Conservation (phyloP, 1,140 invertebrate genomes). For the Archegozetes longisetosus region DNA sequence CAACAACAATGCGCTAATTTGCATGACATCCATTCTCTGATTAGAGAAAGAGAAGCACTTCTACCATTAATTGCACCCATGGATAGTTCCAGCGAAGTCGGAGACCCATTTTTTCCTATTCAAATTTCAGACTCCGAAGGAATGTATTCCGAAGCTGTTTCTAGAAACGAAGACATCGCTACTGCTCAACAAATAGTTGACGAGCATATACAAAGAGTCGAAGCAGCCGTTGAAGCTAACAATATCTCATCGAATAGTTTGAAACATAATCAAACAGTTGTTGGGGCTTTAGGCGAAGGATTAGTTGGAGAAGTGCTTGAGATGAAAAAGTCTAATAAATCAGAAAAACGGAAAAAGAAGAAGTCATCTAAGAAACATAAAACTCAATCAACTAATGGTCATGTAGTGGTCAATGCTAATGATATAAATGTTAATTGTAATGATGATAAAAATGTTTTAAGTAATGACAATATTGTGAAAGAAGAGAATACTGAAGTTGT, state of each 20-base stretch:
- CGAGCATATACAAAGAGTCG: background rate
- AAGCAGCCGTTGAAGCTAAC: background rate
- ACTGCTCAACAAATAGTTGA: background rate
- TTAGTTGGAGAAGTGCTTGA: background rate
- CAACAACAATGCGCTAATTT: background rate
- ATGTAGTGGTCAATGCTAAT: too few relatives aligned
- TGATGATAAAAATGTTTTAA: too few relatives aligned
- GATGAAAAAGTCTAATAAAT: too few relatives aligned
- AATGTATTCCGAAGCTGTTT: background rate
- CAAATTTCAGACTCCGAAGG: slow-evolving; percentile 2
- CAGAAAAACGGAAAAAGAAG: too few relatives aligned
- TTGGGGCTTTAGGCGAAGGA: background rate
- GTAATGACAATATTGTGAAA: too few relatives aligned
- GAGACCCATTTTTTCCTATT: background rate
- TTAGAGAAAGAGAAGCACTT: background rate
- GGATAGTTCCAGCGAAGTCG: slow-evolving; percentile 4
- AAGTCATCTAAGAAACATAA: too few relatives aligned
- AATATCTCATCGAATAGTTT: too few relatives aligned
- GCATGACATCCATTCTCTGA: background rate
- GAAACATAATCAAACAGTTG: background rate
- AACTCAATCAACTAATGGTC: too few relatives aligned
- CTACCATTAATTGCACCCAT: background rate
- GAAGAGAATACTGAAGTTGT: too few relatives aligned
- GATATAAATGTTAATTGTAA: too few relatives aligned
- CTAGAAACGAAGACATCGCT: background rate